Percentiles rank a stretch among this genome's conserved stretches.
These are phyloP conservation scores for Polymixis lichenea DNA, from an alignment of 2,888 invertebrate species.

Conservation along the genomic window DNA sequence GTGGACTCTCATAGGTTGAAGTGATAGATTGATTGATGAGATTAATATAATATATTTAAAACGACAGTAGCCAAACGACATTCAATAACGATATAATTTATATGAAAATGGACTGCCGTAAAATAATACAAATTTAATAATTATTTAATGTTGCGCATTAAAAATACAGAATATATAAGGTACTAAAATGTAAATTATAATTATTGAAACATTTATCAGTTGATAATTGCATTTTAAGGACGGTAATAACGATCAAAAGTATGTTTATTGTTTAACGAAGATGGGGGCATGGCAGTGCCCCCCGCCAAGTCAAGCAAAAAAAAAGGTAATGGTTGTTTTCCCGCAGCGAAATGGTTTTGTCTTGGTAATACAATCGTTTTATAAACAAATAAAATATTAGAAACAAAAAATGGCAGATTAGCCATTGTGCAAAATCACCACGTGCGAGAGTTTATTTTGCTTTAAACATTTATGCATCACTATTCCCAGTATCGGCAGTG, in stretches of 20 bases:
- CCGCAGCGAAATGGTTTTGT: too few relatives aligned
- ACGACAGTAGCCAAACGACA: background rate
- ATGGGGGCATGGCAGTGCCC: too few relatives aligned
- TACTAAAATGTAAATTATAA: constrained; percentile 59
- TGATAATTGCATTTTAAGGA: constrained; percentile 50
- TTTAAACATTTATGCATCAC: too few relatives aligned
- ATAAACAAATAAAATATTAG: too few relatives aligned
- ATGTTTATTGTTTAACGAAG: constrained; percentile 58
- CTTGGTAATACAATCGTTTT: too few relatives aligned
- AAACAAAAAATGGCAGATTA: too few relatives aligned
- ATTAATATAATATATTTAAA: background rate
- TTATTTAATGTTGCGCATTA: constrained; percentile 33
- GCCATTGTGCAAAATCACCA: too few relatives aligned
- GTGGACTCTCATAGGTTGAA: too few relatives aligned
- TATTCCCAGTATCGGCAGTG: too few relatives aligned
- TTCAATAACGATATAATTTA: background rate
- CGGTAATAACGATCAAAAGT: constrained; percentile 47
- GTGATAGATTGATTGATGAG: background rate
- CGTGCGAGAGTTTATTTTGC: too few relatives aligned
- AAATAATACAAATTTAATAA: background rate
- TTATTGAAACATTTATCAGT: constrained; percentile 64
- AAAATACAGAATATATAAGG: constrained; percentile 31
- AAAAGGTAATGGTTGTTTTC: too few relatives aligned
- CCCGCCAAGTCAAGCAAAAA: too few relatives aligned
- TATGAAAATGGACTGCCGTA: background rate